Evolutionary conservation across 2,888 invertebrate genomes (phyloP).

Genomic region (Alcis repandata): DNA sequence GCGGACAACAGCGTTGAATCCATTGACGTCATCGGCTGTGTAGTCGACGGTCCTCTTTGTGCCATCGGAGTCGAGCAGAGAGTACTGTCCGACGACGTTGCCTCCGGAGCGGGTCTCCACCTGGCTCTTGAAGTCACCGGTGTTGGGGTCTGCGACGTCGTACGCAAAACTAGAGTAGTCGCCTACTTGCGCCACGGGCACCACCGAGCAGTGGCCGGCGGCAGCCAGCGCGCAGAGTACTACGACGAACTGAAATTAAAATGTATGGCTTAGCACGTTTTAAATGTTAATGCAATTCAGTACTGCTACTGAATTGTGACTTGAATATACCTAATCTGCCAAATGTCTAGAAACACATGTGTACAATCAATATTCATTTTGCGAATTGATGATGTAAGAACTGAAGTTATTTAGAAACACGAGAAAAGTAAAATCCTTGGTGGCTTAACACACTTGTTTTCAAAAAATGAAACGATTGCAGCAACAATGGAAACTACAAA

Average conservation of each 20-base stretch:
- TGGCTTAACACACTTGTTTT: too few species aligned
- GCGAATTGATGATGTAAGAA: background rate
- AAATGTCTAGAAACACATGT: background rate
- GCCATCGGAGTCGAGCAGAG: constrained; percentile 84
- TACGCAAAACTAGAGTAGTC: constrained; percentile 85
- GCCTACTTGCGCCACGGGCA: constrained; percentile 84
- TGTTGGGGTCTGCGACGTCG: constrained; percentile 85
- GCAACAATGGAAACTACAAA: background rate
- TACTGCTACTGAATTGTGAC: background rate
- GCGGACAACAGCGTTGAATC: constrained; percentile 87
- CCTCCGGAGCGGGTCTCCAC: constrained; percentile 85
- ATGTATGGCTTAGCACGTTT: constrained; percentile 2
- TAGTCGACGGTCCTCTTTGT: constrained; percentile 86
- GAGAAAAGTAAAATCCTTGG: background rate
- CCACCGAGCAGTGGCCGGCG: constrained; percentile 76
- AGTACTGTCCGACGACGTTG: constrained; percentile 85
- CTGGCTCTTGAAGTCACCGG: constrained; percentile 87
- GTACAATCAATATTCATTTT: background rate
- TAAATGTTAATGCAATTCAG: background rate
- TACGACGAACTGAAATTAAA: constrained; percentile 73
- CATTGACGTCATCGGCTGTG: constrained; percentile 85
- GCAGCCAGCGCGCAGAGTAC: constrained; percentile 76
- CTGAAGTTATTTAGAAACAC: background rate
- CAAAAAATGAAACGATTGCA: too few species aligned
- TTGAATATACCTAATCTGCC: background rate